Percentiles rank a stretch among this genome's conserved stretches.
Evolutionary conservation across 2,888 invertebrate species (phyloP).

Genomic region (Odontomyia ornata): DNA sequence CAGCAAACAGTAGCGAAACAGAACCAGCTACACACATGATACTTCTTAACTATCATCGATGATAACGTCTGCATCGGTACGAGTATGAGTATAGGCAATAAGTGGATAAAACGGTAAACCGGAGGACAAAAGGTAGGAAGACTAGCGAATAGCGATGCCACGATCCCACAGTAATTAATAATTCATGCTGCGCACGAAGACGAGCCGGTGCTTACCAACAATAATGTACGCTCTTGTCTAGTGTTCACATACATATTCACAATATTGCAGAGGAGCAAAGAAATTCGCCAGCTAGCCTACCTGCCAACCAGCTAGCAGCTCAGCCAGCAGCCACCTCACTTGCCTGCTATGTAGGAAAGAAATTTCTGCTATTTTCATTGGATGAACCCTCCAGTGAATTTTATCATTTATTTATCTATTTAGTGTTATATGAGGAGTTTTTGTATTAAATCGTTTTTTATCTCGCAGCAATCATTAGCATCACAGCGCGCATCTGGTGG

Average conservation of each 20-base stretch:
- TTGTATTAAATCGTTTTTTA: constrained; percentile 1
- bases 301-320: neutral
- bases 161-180: constrained; percentile 50
- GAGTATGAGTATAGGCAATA: neutral
- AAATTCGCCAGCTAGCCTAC: neutral
- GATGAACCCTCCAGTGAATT: constrained; percentile 18
- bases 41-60: neutral
- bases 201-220: constrained; percentile 3
- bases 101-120: constrained; percentile 18
- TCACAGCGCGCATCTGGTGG: constrained; percentile 13
- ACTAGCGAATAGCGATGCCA: neutral
- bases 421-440: constrained; percentile 21
- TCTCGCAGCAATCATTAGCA: neutral
- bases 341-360: neutral
- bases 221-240: neutral
- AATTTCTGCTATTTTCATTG: constrained; percentile 39
- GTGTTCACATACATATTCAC: neutral
- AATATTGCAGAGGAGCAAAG: neutral
- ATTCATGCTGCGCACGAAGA: constrained; percentile 47
- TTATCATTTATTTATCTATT: constrained; percentile 19
- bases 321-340: neutral
- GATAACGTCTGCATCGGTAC: neutral
- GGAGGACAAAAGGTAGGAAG: neutral
- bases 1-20: neutral
- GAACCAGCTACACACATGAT: neutral